Evolutionary conservation across 2,797 vertebrate species (phyloP), one percentile per base, ranked within the genome.

Genomic region (Sebastes reedi): DNA sequence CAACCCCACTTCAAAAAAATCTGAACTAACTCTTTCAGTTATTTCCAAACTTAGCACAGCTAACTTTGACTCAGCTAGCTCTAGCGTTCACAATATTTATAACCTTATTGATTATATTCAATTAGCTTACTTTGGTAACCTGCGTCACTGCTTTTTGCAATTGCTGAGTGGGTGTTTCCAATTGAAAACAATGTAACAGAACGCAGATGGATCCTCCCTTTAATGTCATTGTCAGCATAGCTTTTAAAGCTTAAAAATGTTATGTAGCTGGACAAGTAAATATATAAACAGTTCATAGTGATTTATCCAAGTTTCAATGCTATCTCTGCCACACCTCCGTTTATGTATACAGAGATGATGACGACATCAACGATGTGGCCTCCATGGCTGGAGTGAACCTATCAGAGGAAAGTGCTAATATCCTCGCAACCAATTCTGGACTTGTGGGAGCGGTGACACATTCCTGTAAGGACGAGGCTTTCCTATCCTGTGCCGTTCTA

Each of bases 371-470:
- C 1, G 99, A 99, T 2, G 99, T 99, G 80, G 98, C 98, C 2
- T 99, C 98, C 2, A 99, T 99, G 99, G 98, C 99, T 0, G 99
- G 99, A 62, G 99, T 99, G 29, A 99, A 99, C 94, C 93, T 99
- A 7, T 97, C 97, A 0, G 99, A 99, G 89, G 99, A 99, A 92
- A 99, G 97, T 2, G 98, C 97, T 2, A 96, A 98, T 25, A 99
- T 99, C 93, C 89, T 99, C 79, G 98, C 98, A 72, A 99, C 98
- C 39, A 99, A 98, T 92, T 99, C 98, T 1, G 97, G 97, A 70
- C 78, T 99, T 18, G 97, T 99, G 68, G 99, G 99, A 71, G 96
- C 96, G 0, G 95, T 99, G 90, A 99, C 98, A 3, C 96, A 96
- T 81, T 99, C 98, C 73, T 99, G 98, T 92, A 99, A 99, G 87